Conservation (phyloP, 2,113 vertebrate genomes). For the Neoarius graeffei region DNA sequence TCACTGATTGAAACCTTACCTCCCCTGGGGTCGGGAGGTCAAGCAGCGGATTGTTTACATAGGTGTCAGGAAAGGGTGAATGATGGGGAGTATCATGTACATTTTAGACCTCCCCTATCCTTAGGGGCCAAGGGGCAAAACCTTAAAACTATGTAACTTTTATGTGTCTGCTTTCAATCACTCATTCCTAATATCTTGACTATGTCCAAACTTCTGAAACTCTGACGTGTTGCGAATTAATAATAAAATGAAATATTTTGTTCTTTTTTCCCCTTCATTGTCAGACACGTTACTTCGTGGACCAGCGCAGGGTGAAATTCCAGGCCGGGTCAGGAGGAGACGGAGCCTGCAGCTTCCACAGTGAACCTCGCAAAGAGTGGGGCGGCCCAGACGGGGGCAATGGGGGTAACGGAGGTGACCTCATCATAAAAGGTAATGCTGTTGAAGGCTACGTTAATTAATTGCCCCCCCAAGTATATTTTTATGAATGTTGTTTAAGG, state of each 20-base stretch:
- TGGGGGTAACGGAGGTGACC: conserved; percentile 85
- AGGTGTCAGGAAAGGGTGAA: too few species aligned
- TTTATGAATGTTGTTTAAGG: not conserved
- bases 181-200: too few species aligned
- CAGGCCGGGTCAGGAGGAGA: conserved; percentile 82
- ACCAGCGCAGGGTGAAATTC: conserved; percentile 81
- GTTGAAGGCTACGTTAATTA: not conserved
- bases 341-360: conserved; percentile 83
- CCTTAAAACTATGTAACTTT: too few species aligned
- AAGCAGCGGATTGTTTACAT: too few species aligned
- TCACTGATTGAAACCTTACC: too few species aligned
- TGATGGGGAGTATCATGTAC: too few species aligned
- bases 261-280: not conserved
- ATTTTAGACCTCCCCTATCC: too few species aligned
- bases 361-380: conserved; percentile 91
- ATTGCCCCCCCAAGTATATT: not conserved
- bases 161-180: too few species aligned
- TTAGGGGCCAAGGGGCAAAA: too few species aligned
- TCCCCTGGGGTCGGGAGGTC: too few species aligned
- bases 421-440: conserved; percentile 84
- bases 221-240: too few species aligned
- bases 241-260: not conserved
- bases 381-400: conserved; percentile 95
- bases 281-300: conserved; percentile 86
- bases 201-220: too few species aligned